Base-by-base conservation (phyloP, 2,888 invertebrate genomes). In the Drosophila affinis region DNA sequence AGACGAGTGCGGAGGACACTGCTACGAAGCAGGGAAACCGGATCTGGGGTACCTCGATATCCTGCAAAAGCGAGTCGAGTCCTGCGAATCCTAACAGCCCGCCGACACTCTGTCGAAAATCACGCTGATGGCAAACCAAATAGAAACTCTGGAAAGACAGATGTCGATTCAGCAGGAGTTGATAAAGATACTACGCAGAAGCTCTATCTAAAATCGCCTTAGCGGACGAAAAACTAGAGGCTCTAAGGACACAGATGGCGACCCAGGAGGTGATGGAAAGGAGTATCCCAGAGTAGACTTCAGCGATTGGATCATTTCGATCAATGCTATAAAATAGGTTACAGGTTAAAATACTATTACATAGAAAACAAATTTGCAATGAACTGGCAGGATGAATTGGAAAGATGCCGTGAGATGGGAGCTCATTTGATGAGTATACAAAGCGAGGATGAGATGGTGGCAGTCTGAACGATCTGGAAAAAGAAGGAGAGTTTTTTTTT, bases 331-430 rank as follows among this genome's bases (percentile, higher is more conserved):
- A 62, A 59, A 55, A 48, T 60, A 6, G 60, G 54, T 7, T n/a
- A 48, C 54, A 6, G 60, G 54, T 4, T n/a, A 0, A 65, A 65
- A 45, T 51, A 49, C 9, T 65, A 65, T 45, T 55, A 60, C n/a
- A 49, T 65, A 24, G 60, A 60, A 7, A 21, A 34, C 3, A 10
- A 21, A 2, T 21, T 34, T 3, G 3, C 29, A 3, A 18, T 18
- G 9, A 60, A 5, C 49, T 60, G 60, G 64, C 24, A 49, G 32
- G 34, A 14, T 0, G 62, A 62, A 2, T 10, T 10, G 0, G 6
- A 57, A 0, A 68, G 5, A 6, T 62, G 62, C 18, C 21, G 3
- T 5, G 24, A 57, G 12, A 44, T 29, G 9, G 56, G 62, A 9
- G 62, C 56, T 5, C 62, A 62, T 18, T 45, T 67, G 21, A 55